A percentile compares a stretch with the other conserved stretches of the same genome.
Evolutionary conservation across 2,113 vertebrate genomes (phyloP).

Genomic region (Campylomormyrus tamandua): DNA sequence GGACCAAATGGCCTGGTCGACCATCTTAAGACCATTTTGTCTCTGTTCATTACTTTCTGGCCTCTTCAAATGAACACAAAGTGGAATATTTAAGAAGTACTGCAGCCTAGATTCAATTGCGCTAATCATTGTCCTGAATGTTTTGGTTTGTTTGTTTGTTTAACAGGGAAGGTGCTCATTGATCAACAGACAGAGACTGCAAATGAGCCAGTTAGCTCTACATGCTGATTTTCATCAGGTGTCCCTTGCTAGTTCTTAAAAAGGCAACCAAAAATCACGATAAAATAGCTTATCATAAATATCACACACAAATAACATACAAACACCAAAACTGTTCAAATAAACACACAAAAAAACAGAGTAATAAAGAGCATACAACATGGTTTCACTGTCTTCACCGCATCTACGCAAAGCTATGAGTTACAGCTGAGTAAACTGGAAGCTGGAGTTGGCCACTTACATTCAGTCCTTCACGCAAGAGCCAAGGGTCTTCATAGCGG

Average conservation of each 20-base stretch:
- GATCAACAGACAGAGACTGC: not conserved
- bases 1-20: constrained; percentile 98
- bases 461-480: constrained; percentile 80
- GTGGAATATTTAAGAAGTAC: not conserved
- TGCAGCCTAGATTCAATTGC: not conserved
- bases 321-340: not conserved
- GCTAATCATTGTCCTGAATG: not conserved
- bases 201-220: not conserved
- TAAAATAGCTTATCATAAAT: not conserved
- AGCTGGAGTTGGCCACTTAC: constrained; percentile 54
- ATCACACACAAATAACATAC: not conserved
- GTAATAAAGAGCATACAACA: not conserved
- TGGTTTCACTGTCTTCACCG: not conserved
- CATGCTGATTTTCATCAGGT: not conserved
- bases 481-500: constrained; percentile 74
- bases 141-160: not conserved
- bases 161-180: not conserved
- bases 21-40: constrained; percentile 98
- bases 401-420: not conserved
- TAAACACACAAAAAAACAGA: not conserved
- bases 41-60: constrained; percentile 92
- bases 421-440: not conserved
- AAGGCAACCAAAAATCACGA: not conserved
- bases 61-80: constrained; percentile 58
- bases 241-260: not conserved